phyloP scores from a whole-genome alignment of 2,797 vertebrate species.

The Fistularia tabacaria region DNA sequence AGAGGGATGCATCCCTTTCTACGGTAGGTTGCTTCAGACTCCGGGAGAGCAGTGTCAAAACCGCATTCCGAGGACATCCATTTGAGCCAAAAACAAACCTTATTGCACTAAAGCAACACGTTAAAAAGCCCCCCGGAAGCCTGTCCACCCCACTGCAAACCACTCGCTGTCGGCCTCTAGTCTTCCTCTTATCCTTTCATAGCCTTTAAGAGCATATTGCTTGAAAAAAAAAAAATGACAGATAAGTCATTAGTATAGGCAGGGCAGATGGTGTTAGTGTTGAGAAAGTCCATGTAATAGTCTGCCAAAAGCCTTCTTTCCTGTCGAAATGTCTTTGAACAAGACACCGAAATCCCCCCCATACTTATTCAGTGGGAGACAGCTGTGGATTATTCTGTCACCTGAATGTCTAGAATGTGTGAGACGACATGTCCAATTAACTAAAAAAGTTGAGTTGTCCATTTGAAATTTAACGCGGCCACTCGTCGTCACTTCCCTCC shows the following conservation, averaged over 20 bases:
- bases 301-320: slow-evolving; percentile 38
- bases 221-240: slow-evolving; percentile 2
- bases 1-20: no score
- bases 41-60: no score
- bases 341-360: slow-evolving; percentile 39
- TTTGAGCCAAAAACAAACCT: no score
- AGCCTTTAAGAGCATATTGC: neutral
- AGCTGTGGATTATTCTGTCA: slow-evolving; percentile 45
- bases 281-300: slow-evolving; percentile 16
- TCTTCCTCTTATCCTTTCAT: slow-evolving; percentile 6
- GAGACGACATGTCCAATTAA: slow-evolving; percentile 32
- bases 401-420: slow-evolving; percentile 20
- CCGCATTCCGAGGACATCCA: no score
- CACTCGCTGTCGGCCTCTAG: slow-evolving; percentile 4
- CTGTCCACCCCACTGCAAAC: no score
- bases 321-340: slow-evolving; percentile 49
- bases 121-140: no score
- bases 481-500: slow-evolving; percentile 8
- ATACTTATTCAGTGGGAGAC: slow-evolving; percentile 40
- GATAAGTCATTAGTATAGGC: slow-evolving; percentile 30
- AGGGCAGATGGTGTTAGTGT: slow-evolving; percentile 20
- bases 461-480: slow-evolving; percentile 3
- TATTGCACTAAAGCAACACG: no score
- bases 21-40: no score
- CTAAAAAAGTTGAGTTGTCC: slow-evolving; percentile 15